Percentiles rank a stretch among this genome's conserved stretches.
These are phyloP conservation scores for Platyrinchus mystaceus DNA, from an alignment of 2,797 vertebrate species.

Conservation along the genomic window DNA sequence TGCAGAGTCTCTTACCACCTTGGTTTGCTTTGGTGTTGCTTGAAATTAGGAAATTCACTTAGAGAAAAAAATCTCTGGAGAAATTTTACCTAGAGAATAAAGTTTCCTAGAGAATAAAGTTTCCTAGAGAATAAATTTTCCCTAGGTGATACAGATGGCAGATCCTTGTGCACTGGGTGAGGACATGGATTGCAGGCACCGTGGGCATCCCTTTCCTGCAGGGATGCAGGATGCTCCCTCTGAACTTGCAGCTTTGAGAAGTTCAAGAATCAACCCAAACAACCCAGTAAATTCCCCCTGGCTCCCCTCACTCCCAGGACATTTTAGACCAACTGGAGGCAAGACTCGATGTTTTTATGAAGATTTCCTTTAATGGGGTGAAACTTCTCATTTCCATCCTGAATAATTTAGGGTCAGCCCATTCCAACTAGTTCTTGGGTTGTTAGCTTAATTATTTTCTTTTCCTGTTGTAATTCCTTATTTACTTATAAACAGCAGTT, in stretches of 20 bases:
- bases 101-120: background rate
- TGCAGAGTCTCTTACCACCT: background rate
- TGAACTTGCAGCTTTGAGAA: background rate
- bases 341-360: background rate
- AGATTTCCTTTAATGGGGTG: background rate
- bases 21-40: background rate
- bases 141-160: rapidly evolving
- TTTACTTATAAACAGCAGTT: background rate
- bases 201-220: background rate
- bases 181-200: background rate
- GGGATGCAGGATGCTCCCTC: background rate
- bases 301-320: rapidly evolving
- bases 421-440: background rate
- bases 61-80: background rate
- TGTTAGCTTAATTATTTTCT: conserved; percentile 11
- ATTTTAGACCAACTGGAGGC: background rate
- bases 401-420: conserved; percentile 12
- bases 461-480: background rate
- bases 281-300: background rate
- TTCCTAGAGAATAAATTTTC: background rate
- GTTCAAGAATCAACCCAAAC: background rate
- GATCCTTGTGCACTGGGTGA: rapidly evolving
- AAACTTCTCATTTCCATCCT: background rate
- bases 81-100: background rate
- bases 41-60: background rate